Evolutionary conservation across 2,797 vertebrate genomes (phyloP).

Genomic region (Gambusia yucatana): DNA sequence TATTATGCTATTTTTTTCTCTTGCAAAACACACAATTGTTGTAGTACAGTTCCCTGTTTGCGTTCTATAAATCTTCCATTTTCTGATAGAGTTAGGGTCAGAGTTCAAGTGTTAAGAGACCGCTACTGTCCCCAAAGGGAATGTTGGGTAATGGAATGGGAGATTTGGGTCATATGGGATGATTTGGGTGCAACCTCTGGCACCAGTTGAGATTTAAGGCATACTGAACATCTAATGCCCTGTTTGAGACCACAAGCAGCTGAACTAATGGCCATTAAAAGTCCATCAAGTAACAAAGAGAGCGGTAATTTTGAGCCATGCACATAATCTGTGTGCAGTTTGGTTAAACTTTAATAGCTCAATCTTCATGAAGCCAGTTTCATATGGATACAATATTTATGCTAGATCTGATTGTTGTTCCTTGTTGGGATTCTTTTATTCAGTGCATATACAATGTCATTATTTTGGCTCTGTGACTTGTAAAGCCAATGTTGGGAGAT

Average conservation of each 20-base stretch:
- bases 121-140: slow-evolving; percentile 78
- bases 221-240: slow-evolving; percentile 58
- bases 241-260: slow-evolving; percentile 56
- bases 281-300: slow-evolving; percentile 60
- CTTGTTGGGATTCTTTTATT: background rate
- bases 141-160: slow-evolving; percentile 84
- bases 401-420: background rate
- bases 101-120: slow-evolving; percentile 87
- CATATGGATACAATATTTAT: background rate
- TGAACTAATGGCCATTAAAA: slow-evolving; percentile 70
- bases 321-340: slow-evolving; percentile 69
- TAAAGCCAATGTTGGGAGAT: background rate
- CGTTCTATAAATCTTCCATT: slow-evolving; percentile 79
- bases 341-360: slow-evolving; percentile 54
- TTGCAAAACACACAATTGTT: slow-evolving; percentile 48
- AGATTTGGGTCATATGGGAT: slow-evolving; percentile 76
- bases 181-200: slow-evolving; percentile 74
- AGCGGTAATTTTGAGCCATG: slow-evolving; percentile 60
- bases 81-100: slow-evolving; percentile 81
- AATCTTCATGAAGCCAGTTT: slow-evolving; percentile 19
- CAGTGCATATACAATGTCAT: background rate
- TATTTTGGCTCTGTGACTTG: background rate
- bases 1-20: slow-evolving; percentile 47
- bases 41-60: slow-evolving; percentile 57
- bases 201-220: slow-evolving; percentile 53